These are phyloP conservation scores for Nebria salina DNA, from an alignment of 2,888 invertebrate genomes.

Conservation along the genomic window DNA sequence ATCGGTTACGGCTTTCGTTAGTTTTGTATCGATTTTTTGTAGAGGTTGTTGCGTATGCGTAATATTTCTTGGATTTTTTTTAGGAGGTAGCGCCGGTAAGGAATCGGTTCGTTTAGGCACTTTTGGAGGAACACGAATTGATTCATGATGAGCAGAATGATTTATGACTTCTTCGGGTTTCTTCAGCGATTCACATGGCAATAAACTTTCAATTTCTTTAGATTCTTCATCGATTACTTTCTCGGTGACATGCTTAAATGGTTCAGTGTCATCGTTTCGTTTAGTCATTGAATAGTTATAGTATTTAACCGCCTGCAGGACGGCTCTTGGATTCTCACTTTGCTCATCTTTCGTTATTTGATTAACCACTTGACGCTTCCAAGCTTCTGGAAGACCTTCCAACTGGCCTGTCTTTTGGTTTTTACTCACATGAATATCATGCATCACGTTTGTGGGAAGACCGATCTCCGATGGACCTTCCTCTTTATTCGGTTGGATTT, in stretches of 20 bases:
- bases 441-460: slow-evolving; percentile 84
- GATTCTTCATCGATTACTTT: slow-evolving; percentile 84
- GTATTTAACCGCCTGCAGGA: slow-evolving; percentile 89
- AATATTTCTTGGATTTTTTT: slow-evolving; percentile 57
- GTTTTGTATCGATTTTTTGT: slow-evolving; percentile 55
- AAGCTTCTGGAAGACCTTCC: slow-evolving; percentile 86
- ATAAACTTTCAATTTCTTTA: slow-evolving; percentile 80
- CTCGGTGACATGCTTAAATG: slow-evolving; percentile 84
- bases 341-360: slow-evolving; percentile 89
- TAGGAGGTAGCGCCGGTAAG: slow-evolving; percentile 67
- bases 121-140: slow-evolving; percentile 52
- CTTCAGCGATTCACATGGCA: slow-evolving; percentile 77
- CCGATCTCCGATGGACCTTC: slow-evolving; percentile 75
- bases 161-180: slow-evolving; percentile 57
- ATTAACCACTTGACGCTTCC: slow-evolving; percentile 81
- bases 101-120: slow-evolving; percentile 64
- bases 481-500: slow-evolving; percentile 61
- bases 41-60: slow-evolving; percentile 15
- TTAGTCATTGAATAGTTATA: slow-evolving; percentile 90
- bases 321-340: slow-evolving; percentile 88
- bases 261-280: slow-evolving; percentile 70
- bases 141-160: slow-evolving; percentile 47
- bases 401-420: slow-evolving; percentile 84
- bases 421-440: slow-evolving; percentile 87
- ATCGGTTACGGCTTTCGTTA: slow-evolving; percentile 61